phyloP scores from a whole-genome alignment of 1,140 invertebrate species.

The Macrotrachela quadricornifera region DNA sequence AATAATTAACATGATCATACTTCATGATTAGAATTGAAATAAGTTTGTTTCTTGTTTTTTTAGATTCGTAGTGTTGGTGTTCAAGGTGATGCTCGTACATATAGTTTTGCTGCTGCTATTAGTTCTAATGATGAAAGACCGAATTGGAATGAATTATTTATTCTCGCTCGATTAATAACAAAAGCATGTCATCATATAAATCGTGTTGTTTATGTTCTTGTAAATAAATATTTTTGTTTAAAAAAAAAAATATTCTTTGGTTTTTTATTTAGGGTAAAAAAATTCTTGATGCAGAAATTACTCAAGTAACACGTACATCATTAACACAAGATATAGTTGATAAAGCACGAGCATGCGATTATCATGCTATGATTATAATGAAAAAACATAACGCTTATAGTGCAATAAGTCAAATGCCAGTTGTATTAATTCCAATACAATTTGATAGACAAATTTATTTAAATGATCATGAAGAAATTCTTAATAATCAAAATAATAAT shows the following conservation, averaged over 20 bases:
- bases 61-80: constrained; percentile 77
- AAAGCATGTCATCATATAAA: constrained; percentile 84
- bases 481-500: too few relatives aligned
- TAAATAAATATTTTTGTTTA: background rate
- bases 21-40: too few relatives aligned
- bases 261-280: background rate
- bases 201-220: background rate
- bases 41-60: constrained; percentile 49
- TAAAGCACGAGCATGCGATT: constrained; percentile 55
- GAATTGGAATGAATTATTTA: constrained; percentile 61
- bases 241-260: too few relatives aligned
- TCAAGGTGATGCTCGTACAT: constrained; percentile 75
- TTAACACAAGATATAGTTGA: constrained; percentile 64
- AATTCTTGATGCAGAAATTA: constrained; percentile 31
- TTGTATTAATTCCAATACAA: constrained; percentile 79
- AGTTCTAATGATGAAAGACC: constrained; percentile 54
- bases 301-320: constrained; percentile 77
- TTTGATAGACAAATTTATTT: constrained; percentile 67
- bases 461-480: constrained; percentile 43
- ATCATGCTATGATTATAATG: constrained; percentile 17
- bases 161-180: constrained; percentile 68
- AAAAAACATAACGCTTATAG: constrained; percentile 13
- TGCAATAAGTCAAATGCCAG: constrained; percentile 81
- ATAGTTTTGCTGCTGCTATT: constrained; percentile 87
- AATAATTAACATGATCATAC: too few relatives aligned